A percentile compares a stretch with the other conserved stretches of the same genome.
These are phyloP conservation scores for Himalopsyche kuldschensis DNA, from an alignment of 2,888 invertebrate genomes.

Conservation along the genomic window DNA sequence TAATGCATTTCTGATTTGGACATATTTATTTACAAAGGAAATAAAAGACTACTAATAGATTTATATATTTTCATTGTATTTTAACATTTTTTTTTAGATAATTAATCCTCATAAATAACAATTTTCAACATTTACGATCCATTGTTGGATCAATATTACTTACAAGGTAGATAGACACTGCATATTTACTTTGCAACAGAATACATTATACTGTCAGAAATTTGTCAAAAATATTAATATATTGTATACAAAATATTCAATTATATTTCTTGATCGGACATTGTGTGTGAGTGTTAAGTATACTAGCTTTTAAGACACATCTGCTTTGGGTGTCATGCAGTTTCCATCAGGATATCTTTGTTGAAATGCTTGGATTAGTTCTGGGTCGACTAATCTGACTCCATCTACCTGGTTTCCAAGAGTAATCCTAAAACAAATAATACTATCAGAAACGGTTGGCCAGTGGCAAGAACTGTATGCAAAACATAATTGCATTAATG, in stretches of 20 bases:
- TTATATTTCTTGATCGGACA: neutral
- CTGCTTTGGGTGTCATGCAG: slow-evolving; percentile 76
- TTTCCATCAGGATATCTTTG: slow-evolving; percentile 91
- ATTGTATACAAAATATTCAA: neutral
- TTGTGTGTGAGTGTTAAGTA: neutral
- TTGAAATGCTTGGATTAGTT: slow-evolving; percentile 84
- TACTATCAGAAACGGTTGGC: neutral
- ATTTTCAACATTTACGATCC: neutral
- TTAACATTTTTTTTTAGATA: neutral
- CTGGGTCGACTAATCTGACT: slow-evolving; percentile 88
- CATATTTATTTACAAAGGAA: too few relatives aligned
- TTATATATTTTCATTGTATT: neutral
- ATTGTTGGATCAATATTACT: neutral
- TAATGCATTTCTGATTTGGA: too few relatives aligned
- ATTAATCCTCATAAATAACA: neutral
- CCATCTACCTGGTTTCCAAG: slow-evolving; percentile 97
- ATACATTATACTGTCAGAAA: neutral
- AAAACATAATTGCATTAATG: neutral
- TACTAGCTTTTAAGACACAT: slow-evolving; percentile 50
- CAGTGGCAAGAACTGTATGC: neutral
- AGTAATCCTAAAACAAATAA: slow-evolving; percentile 67
- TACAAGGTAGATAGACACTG: neutral
- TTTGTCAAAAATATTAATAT: neutral
- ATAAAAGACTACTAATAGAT: neutral
- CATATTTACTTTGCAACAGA: neutral